Conservation (phyloP, 2,113 vertebrate genomes). For the Oxyruncus cristatus region DNA sequence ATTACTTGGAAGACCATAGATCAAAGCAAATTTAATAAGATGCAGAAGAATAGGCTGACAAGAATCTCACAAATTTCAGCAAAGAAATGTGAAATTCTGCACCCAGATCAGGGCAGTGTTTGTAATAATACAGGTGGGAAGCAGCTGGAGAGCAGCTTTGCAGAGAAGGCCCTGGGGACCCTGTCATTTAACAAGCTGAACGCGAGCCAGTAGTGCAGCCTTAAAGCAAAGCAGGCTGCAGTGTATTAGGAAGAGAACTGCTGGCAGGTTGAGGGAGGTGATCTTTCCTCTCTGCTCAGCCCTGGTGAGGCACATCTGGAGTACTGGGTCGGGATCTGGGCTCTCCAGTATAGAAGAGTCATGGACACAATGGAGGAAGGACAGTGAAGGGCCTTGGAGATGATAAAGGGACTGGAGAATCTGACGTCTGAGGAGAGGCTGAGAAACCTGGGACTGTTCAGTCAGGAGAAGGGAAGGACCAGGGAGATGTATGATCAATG, state of each 20-base stretch:
- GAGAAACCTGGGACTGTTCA: not conserved
- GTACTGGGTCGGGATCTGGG: not conserved
- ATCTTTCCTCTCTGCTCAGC: not conserved
- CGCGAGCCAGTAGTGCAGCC: not conserved
- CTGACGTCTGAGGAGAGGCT: not conserved
- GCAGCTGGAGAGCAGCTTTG: not conserved
- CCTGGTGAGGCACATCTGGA: not conserved
- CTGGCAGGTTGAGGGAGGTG: not conserved
- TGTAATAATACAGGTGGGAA: not conserved
- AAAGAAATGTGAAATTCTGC: not conserved
- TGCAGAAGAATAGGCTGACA: not conserved
- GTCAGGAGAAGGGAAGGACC: not conserved
- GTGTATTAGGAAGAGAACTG: not conserved
- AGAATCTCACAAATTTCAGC: not conserved
- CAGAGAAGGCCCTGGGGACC: not conserved
- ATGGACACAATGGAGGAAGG: not conserved
- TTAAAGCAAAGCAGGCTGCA: not conserved
- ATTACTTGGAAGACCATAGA: conserved; percentile 7
- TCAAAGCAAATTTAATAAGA: conserved; percentile 16
- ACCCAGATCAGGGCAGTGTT: not conserved
- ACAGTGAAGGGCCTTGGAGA: not conserved
- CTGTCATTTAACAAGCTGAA: not conserved
- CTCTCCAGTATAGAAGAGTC: not conserved
- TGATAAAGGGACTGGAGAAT: not conserved
- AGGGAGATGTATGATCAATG: not conserved